These are phyloP conservation scores for Cairina moschata DNA, from an alignment of 2,113 vertebrate species.

Conservation along the genomic window DNA sequence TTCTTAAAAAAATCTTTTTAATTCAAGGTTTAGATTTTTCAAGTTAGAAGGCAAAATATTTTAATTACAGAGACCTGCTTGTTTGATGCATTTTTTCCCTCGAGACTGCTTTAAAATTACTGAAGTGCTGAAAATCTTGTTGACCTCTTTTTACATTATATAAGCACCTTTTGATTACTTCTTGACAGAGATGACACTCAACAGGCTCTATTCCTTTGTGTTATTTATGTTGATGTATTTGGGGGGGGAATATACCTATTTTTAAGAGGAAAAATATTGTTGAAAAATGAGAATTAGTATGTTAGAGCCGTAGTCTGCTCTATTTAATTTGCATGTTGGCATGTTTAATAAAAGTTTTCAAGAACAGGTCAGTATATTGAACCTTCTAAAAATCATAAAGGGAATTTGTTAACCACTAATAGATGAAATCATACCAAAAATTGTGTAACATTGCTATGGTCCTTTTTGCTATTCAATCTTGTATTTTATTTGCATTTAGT, in stretches of 20 bases:
- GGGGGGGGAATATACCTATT: not conserved
- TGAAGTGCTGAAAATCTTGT: not conserved
- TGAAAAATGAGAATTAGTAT: not conserved
- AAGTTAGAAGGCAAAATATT: not conserved
- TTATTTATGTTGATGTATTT: not conserved
- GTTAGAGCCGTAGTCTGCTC: not conserved
- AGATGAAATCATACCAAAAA: not conserved
- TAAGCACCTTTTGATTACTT: not conserved
- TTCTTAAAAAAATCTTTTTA: not conserved
- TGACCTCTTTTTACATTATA: not conserved
- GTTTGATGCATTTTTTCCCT: not conserved
- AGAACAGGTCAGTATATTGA: not conserved
- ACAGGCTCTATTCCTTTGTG: not conserved
- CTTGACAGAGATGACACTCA: not conserved
- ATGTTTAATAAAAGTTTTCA: not conserved
- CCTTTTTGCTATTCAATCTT: not conserved
- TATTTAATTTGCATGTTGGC: not conserved
- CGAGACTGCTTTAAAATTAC: not conserved
- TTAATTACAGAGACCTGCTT: not conserved
- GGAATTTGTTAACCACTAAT: not conserved
- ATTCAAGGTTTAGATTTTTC: not conserved
- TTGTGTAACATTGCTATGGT: not conserved
- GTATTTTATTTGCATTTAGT: not conserved
- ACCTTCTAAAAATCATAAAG: not conserved
- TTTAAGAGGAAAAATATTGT: not conserved